A percentile compares a stretch with the other conserved stretches of the same genome.
Conservation (phyloP, 1,140 invertebrate species). For the Drosophila sp. region DNA sequence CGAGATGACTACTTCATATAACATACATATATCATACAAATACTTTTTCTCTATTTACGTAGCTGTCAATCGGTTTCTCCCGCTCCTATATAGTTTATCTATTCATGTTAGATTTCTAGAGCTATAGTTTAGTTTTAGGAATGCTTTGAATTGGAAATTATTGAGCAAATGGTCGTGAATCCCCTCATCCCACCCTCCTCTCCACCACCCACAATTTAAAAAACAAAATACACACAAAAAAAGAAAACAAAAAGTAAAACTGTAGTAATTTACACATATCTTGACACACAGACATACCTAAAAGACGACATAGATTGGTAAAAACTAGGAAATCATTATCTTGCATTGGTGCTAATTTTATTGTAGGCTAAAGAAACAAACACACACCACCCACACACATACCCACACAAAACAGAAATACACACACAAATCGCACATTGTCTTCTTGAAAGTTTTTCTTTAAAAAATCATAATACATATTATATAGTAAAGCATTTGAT, state of each 20-base stretch:
- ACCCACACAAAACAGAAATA: constrained; percentile 9
- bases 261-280: constrained; percentile 16
- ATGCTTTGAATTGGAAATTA: too few species aligned
- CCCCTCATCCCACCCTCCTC: too few species aligned
- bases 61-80: too few species aligned
- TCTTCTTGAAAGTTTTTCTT: constrained; percentile 15
- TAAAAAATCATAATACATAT: constrained; percentile 3
- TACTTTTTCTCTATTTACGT: too few species aligned
- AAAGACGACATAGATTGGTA: constrained; percentile 26
- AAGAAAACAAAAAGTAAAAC: neutral
- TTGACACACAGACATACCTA: constrained; percentile 36
- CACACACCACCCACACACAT: constrained; percentile 10
- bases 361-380: constrained; percentile 54
- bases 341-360: constrained; percentile 78
- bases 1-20: too few species aligned
- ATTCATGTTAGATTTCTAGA: too few species aligned
- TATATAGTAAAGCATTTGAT: constrained; percentile 47
- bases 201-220: too few species aligned
- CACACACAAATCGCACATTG: constrained; percentile 20
- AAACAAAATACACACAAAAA: constrained; percentile 11
- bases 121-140: too few species aligned
- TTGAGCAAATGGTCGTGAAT: too few species aligned
- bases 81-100: too few species aligned
- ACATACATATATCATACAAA: too few species aligned
- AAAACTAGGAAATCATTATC: constrained; percentile 50